Conservation (phyloP, 2,113 vertebrate species). For the Prionailurus bengalensis region DNA sequence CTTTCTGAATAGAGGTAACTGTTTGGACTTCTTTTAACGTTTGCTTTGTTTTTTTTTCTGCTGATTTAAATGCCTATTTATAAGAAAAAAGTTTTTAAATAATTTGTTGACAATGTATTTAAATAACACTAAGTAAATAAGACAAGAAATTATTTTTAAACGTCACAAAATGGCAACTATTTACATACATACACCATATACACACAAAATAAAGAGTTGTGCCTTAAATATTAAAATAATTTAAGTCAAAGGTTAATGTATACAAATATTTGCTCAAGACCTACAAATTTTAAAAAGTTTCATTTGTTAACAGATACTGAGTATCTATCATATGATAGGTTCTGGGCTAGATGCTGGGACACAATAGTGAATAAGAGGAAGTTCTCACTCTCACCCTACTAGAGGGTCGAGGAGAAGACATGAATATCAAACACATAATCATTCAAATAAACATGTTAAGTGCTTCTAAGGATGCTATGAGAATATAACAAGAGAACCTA, state of each 20-base stretch:
- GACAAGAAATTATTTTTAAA: slow-evolving; percentile 6
- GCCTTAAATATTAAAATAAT: slow-evolving; percentile 59
- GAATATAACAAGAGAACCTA: background rate
- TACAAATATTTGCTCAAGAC: slow-evolving; percentile 20
- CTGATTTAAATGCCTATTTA: slow-evolving; percentile 96
- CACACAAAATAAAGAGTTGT: background rate
- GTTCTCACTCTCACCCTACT: background rate
- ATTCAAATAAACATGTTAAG: background rate
- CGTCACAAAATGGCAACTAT: slow-evolving; percentile 19
- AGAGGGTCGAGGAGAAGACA: background rate
- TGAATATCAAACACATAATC: background rate
- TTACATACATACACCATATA: background rate
- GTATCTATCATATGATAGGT: background rate
- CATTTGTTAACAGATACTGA: too few species aligned
- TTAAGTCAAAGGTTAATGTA: background rate
- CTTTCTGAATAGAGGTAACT: slow-evolving; percentile 98
- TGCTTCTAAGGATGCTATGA: background rate
- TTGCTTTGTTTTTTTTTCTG: slow-evolving; percentile 99
- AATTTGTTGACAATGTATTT: slow-evolving; percentile 16
- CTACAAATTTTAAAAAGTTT: slow-evolving; percentile 28
- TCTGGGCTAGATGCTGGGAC: background rate
- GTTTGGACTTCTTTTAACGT: slow-evolving; percentile 98
- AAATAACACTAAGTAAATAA: background rate
- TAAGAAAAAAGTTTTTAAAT: slow-evolving; percentile 34
- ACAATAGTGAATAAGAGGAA: slow-evolving; percentile 12